Evolutionary conservation across 2,888 invertebrate species (phyloP).

Genomic region (Nasonovia ribisnigri): DNA sequence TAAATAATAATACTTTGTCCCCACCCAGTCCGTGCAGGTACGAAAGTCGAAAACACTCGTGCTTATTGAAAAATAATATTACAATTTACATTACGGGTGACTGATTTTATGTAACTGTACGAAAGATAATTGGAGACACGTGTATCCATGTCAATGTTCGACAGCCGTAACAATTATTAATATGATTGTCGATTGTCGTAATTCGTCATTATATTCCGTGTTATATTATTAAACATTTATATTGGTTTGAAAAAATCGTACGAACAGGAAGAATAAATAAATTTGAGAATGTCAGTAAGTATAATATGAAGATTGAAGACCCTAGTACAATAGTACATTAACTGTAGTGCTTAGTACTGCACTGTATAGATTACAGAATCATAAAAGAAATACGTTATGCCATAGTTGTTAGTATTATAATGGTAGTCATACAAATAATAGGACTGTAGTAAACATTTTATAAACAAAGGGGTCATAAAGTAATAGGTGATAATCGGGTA

Average conservation of each 20-base stretch:
- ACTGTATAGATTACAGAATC: not conserved
- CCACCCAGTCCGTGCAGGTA: not conserved
- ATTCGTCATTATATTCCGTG: not conserved
- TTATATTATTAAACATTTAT: not conserved
- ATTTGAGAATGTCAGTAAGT: not conserved
- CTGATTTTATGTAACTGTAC: not conserved
- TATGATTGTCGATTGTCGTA: not conserved
- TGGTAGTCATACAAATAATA: too few relatives aligned
- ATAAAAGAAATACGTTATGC: too few relatives aligned
- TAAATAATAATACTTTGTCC: not conserved
- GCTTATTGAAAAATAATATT: not conserved
- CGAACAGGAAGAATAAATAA: not conserved
- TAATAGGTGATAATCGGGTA: too few relatives aligned
- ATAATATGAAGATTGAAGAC: not conserved
- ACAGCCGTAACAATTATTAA: not conserved
- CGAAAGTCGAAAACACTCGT: not conserved
- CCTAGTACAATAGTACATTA: not conserved
- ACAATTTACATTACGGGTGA: not conserved
- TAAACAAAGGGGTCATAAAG: too few relatives aligned
- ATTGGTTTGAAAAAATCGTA: not conserved
- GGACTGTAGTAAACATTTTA: too few relatives aligned
- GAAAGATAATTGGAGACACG: conserved; percentile 32
- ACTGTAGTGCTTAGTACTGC: too few relatives aligned
- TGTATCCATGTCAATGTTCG: not conserved
- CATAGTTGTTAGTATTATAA: too few relatives aligned